These are phyloP conservation scores for Proales similis DNA, from an alignment of 1,140 invertebrate species.

Conservation along the genomic window DNA sequence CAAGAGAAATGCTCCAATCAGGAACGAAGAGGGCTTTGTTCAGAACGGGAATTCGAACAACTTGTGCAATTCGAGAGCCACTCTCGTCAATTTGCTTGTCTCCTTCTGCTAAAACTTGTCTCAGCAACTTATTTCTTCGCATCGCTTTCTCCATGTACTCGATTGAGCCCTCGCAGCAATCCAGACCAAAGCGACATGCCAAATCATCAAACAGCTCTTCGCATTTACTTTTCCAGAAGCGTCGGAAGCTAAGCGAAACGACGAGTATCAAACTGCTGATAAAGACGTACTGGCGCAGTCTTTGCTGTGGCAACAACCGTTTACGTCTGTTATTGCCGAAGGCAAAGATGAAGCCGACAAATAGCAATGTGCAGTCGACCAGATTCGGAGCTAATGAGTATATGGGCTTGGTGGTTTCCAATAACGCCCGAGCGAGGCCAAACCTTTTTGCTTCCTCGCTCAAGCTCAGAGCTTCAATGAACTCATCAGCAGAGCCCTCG, in stretches of 20 bases:
- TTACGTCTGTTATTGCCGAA: slow-evolving; percentile 1
- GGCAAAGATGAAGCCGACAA: neutral
- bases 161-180: slow-evolving; percentile 27
- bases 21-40: too few relatives aligned
- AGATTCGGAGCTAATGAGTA: neutral
- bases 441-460: slow-evolving; percentile 20
- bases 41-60: neutral
- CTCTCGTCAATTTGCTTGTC: slow-evolving; percentile 1
- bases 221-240: neutral
- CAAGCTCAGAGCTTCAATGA: neutral
- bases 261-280: neutral
- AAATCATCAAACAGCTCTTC: neutral
- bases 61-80: slow-evolving; percentile 7
- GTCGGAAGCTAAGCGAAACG: neutral
- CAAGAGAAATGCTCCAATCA: too few relatives aligned
- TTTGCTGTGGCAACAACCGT: neutral
- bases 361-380: neutral
- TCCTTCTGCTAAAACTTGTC: neutral
- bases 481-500: neutral
- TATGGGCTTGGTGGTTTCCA: neutral
- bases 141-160: slow-evolving; percentile 25
- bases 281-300: neutral
- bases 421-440: slow-evolving; percentile 15
- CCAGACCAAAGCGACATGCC: slow-evolving; percentile 29
- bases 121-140: slow-evolving; percentile 13